A percentile compares a stretch with the other conserved stretches of the same genome.
Conservation (phyloP, 2,797 vertebrate genomes). For the Danio albolineatus region DNA sequence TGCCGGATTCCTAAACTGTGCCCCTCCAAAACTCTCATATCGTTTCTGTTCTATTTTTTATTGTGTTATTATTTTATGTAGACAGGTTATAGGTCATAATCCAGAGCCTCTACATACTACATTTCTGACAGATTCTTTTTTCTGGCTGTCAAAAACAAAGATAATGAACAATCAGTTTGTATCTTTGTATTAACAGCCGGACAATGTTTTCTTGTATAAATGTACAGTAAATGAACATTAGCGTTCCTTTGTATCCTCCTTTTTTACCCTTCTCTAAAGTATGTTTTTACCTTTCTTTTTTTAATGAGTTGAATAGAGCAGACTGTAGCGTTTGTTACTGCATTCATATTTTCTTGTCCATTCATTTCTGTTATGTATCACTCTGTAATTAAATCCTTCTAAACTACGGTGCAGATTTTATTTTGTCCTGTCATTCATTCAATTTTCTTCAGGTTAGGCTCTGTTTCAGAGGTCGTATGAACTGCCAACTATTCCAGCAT, state of each 20-base stretch:
- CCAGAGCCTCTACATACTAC: neutral
- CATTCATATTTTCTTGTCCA: conserved; percentile 9
- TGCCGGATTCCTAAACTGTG: conserved; percentile 17
- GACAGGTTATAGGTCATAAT: neutral
- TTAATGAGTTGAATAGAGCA: neutral
- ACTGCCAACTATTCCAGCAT: too few species aligned
- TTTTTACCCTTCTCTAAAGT: conserved; percentile 75
- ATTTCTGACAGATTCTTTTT: conserved; percentile 1
- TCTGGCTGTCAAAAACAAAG: neutral
- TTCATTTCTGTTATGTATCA: conserved; percentile 53
- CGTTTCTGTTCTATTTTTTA: conserved; percentile 14
- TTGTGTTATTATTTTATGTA: neutral
- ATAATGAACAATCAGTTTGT: neutral
- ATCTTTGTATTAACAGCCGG: neutral
- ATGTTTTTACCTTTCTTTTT: conserved; percentile 74
- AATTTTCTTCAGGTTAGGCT: too few species aligned
- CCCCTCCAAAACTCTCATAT: conserved; percentile 26
- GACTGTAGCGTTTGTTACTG: conserved; percentile 16
- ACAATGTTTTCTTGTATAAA: conserved; percentile 80
- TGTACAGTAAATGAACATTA: conserved; percentile 78
- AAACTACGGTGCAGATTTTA: neutral
- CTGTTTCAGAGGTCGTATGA: too few species aligned
- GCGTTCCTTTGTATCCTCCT: conserved; percentile 59
- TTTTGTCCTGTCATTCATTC: too few species aligned
- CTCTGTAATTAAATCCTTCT: conserved; percentile 53